Evolutionary conservation across 2,888 invertebrate species (phyloP).

Genomic region (Meloe dianella): DNA sequence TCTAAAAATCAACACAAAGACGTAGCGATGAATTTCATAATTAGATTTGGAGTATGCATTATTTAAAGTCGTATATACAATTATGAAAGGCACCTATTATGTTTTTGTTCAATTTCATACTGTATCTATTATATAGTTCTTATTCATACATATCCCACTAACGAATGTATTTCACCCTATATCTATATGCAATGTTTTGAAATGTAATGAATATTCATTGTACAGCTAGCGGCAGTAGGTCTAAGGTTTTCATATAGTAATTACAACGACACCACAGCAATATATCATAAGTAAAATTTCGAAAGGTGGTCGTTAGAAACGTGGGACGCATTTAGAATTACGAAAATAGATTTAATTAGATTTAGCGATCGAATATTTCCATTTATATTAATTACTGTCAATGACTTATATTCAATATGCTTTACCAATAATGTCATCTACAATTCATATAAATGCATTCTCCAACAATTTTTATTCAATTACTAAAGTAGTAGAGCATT

Average conservation of each 20-base stretch:
- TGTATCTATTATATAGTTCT: constrained; percentile 24
- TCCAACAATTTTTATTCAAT: too few relatives aligned
- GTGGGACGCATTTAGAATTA: constrained; percentile 52
- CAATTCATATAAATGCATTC: constrained; percentile 21
- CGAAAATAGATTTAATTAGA: constrained; percentile 53
- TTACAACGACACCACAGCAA: constrained; percentile 51
- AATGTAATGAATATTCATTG: constrained; percentile 58
- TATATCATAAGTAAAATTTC: constrained; percentile 56
- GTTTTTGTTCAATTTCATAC: constrained; percentile 36
- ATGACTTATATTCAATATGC: constrained; percentile 23
- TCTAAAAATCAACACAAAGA: neutral
- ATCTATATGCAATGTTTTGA: constrained; percentile 45
- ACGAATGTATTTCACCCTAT: constrained; percentile 40
- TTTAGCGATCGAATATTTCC: constrained; percentile 40
- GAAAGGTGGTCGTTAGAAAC: constrained; percentile 53
- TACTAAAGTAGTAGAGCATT: too few relatives aligned
- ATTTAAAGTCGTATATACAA: constrained; percentile 38
- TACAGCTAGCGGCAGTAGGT: constrained; percentile 51
- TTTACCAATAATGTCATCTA: constrained; percentile 19
- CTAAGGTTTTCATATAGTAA: constrained; percentile 56
- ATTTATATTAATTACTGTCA: constrained; percentile 30
- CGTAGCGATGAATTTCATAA: neutral
- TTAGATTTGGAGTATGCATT: constrained; percentile 19
- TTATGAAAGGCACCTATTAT: constrained; percentile 37
- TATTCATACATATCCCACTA: constrained; percentile 40